Conservation (phyloP, 2,888 invertebrate species). For the Macrosiphum euphorbiae region DNA sequence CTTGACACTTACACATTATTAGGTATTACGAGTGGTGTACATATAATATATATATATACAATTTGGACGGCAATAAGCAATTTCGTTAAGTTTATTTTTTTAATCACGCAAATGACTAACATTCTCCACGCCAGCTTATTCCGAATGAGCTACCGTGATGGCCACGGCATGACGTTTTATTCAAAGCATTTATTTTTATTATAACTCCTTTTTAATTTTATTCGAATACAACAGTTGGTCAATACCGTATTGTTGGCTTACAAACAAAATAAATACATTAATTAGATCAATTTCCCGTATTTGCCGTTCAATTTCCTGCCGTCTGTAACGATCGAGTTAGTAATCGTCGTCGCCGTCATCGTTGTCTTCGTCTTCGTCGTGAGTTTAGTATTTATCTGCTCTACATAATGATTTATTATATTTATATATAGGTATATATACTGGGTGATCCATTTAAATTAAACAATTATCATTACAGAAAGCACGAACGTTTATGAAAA, state of each 20-base stretch:
- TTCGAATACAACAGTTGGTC: neutral
- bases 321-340: neutral
- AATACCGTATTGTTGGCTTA: neutral
- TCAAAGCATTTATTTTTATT: neutral
- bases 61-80: neutral
- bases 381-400: neutral
- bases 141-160: neutral
- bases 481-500: too few relatives aligned
- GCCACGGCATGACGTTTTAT: neutral
- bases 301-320: constrained; percentile 41
- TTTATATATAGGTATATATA: neutral
- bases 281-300: constrained; percentile 42
- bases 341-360: neutral
- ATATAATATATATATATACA: neutral
- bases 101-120: neutral
- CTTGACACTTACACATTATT: neutral
- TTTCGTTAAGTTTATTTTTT: neutral
- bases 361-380: neutral
- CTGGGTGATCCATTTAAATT: neutral
- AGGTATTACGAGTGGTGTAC: neutral
- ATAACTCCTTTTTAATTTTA: neutral
- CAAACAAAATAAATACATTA: constrained; percentile 7
- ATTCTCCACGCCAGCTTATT: neutral
- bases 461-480: neutral
- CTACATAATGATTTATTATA: neutral